Percentiles rank a stretch among this genome's conserved stretches.
Conservation (phyloP, 2,113 vertebrate genomes). For the Tympanuchus pallidicinctus region DNA sequence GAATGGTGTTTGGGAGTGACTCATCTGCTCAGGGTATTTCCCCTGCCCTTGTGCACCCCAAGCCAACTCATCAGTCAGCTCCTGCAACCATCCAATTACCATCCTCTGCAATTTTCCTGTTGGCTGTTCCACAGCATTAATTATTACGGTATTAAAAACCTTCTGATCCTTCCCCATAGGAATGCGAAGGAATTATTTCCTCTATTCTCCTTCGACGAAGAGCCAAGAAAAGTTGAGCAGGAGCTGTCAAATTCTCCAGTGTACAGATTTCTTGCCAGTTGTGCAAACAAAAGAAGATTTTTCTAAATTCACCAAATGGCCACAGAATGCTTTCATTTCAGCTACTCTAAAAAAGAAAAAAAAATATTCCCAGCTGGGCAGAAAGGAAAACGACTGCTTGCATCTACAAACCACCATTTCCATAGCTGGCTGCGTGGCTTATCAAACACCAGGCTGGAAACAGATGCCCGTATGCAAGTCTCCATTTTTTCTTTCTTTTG, state of each 20-base stretch:
- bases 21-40: neutral
- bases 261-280: neutral
- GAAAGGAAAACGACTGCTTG: neutral
- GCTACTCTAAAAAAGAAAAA: neutral
- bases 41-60: neutral
- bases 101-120: neutral
- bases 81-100: neutral
- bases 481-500: neutral
- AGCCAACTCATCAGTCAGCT: neutral
- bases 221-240: neutral
- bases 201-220: neutral
- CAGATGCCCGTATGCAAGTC: neutral
- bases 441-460: neutral
- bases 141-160: rapidly evolving
- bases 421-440: neutral
- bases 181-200: neutral
- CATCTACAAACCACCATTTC: neutral
- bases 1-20: neutral
- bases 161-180: neutral
- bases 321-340: neutral
- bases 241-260: neutral
- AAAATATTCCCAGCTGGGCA: neutral
- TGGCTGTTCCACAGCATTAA: neutral
- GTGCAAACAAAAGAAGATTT: neutral
- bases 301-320: neutral